Conservation (phyloP, 2,888 invertebrate species). For the Drosophila cognata region DNA sequence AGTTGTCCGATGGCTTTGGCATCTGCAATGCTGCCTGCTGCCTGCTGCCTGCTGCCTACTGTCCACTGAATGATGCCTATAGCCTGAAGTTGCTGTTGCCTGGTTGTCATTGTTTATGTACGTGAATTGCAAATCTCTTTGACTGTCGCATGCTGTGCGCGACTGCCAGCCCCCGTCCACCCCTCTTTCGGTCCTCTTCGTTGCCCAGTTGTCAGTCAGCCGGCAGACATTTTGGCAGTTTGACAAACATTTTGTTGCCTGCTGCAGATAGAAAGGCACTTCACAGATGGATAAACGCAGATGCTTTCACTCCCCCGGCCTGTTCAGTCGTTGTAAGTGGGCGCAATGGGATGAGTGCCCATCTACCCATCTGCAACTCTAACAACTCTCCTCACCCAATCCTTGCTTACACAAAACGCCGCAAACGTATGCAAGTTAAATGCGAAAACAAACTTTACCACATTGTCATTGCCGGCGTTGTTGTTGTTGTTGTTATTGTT, state of each 20-base stretch:
- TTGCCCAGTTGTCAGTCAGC: slow-evolving; percentile 27
- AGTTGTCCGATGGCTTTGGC: slow-evolving; percentile 54
- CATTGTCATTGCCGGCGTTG: slow-evolving; percentile 46
- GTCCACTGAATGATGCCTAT: slow-evolving; percentile 15
- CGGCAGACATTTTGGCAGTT: slow-evolving; percentile 66
- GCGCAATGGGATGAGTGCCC: neutral
- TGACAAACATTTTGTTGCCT: slow-evolving; percentile 69
- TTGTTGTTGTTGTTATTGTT: neutral
- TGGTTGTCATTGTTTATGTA: slow-evolving; percentile 70
- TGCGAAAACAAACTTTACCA: slow-evolving; percentile 54
- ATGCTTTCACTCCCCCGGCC: slow-evolving; percentile 30
- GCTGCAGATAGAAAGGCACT: slow-evolving; percentile 49
- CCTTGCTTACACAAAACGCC: slow-evolving; percentile 6
- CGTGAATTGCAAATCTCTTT: slow-evolving; percentile 70
- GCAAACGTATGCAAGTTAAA: slow-evolving; percentile 55
- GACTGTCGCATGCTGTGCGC: slow-evolving; percentile 34
- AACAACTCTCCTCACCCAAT: slow-evolving; percentile 15
- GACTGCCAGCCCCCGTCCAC: neutral
- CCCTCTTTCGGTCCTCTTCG: neutral
- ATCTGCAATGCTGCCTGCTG: slow-evolving; percentile 47
- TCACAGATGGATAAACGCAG: slow-evolving; percentile 45
- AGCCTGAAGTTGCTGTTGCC: slow-evolving; percentile 21
- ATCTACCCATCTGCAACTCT: slow-evolving; percentile 13
- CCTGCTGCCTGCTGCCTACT: slow-evolving; percentile 11
- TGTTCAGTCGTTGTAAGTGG: neutral